A percentile compares a stretch with the other conserved stretches of the same genome.
Evolutionary conservation across 1,140 invertebrate species (phyloP).

Genomic region (Plutomurus gul): DNA sequence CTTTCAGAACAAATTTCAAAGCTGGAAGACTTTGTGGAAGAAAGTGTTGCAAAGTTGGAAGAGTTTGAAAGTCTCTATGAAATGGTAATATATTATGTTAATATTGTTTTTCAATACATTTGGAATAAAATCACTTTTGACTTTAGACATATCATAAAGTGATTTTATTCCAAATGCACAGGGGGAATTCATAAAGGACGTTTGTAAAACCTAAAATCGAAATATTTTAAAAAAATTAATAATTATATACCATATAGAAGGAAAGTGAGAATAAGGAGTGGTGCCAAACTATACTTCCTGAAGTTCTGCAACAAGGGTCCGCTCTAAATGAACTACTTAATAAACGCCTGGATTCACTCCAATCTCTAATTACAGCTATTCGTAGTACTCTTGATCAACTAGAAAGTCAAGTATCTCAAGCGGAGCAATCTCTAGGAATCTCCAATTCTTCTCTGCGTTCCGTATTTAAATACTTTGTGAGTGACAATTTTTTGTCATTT

Average conservation of each 20-base stretch:
- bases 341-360: slow-evolving; percentile 34
- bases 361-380: slow-evolving; percentile 16
- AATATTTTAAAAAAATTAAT: too few species aligned
- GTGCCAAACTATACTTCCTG: slow-evolving; percentile 30
- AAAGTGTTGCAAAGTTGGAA: slow-evolving; percentile 42
- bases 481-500: neutral
- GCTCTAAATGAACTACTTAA: slow-evolving; percentile 20
- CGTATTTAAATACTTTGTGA: slow-evolving; percentile 48
- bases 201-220: too few species aligned
- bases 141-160: too few species aligned
- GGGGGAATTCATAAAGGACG: too few species aligned
- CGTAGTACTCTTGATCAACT: slow-evolving; percentile 41
- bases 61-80: slow-evolving; percentile 47
- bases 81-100: slow-evolving; percentile 20
- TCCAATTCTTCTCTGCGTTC: slow-evolving; percentile 38
- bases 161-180: too few species aligned
- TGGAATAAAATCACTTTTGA: too few species aligned
- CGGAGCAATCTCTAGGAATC: slow-evolving; percentile 36
- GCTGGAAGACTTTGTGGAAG: slow-evolving; percentile 42
- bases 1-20: slow-evolving; percentile 31
- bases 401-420: slow-evolving; percentile 36
- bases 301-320: slow-evolving; percentile 31
- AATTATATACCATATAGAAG: slow-evolving; percentile 28
- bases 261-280: slow-evolving; percentile 40
- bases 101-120: neutral